Evolutionary conservation across 2,888 invertebrate species (phyloP), one percentile per base, ranked within the genome.

Genomic region (Siphlonurus alternatus): DNA sequence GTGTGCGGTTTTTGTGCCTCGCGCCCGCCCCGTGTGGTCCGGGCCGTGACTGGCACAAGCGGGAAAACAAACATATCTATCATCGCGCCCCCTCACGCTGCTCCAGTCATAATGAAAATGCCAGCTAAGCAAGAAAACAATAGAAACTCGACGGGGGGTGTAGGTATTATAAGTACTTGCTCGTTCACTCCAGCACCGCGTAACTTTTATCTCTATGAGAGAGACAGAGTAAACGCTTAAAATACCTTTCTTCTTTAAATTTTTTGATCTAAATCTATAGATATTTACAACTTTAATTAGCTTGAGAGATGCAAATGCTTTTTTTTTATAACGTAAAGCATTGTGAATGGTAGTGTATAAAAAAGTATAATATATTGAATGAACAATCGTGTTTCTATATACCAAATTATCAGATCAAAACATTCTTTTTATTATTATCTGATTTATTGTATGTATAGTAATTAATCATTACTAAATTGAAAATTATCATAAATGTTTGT

Each of bases 251-350:
- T n/a, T n/a, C n/a, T n/a, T n/a, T n/a, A n/a, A n/a, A n/a, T n/a
- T n/a, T n/a, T n/a, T 22, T 56, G 56, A 56, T 56, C n/a, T n/a
- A 22, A 56, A 56, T 56, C 56, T 56, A 22, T 7, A n/a, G 5
- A n/a, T 56, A 56, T 56, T 56, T 56, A 56, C 56, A 56, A 56
- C 56, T 56, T 56, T 56, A 56, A 56, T 56, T 56, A 56, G 56
- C 56, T 22, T 22, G 7, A 56, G n/a, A 56, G 56, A 56, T 22
- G 56, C 38, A 38, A 38, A 38, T 38, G 15, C 38, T 15, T 38
- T 10, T 15, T 38, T 38, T 38, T 38, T 38, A 10, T 38, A 10
- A 10, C 5, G 5, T 38, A 38, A 10, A 10, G 38, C 15, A 22
- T 56, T 22, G 20, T 22, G 56, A 56, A n/a, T 22, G 56, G 56